These are phyloP conservation scores for Eolophus roseicapilla DNA, from an alignment of 2,113 vertebrate species.

Conservation along the genomic window DNA sequence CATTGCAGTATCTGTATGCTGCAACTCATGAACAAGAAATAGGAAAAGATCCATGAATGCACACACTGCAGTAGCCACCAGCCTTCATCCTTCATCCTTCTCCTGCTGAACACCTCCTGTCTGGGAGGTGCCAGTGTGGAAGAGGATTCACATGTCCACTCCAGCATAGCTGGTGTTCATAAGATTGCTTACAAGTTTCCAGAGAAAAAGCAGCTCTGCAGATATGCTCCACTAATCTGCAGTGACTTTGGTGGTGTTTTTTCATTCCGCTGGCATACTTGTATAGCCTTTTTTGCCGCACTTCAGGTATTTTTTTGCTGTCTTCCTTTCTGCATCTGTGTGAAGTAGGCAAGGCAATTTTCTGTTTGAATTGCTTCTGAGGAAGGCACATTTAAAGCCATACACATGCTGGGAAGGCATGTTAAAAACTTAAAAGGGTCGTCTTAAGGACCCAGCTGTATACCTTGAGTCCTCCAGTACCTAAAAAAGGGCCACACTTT, in stretches of 20 bases:
- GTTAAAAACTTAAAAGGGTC: neutral
- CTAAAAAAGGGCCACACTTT: neutral
- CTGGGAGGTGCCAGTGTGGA: neutral
- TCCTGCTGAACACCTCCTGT: neutral
- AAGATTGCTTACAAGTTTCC: neutral
- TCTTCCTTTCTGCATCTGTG: neutral
- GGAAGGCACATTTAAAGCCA: conserved; percentile 12
- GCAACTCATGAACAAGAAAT: neutral
- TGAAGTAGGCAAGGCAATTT: conserved; percentile 42
- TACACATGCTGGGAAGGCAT: neutral
- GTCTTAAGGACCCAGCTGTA: neutral
- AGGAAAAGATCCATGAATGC: fast-evolving
- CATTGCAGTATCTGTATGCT: neutral
- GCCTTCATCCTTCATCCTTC: neutral
- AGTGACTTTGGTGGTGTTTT: neutral
- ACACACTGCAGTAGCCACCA: neutral
- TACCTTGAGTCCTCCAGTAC: neutral
- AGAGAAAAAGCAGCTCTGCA: neutral
- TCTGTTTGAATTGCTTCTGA: conserved; percentile 29
- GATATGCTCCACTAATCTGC: neutral
- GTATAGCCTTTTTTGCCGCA: neutral
- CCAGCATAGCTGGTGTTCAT: neutral
- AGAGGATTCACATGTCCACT: neutral
- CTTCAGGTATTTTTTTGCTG: neutral
- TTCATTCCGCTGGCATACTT: neutral